Percentiles rank a stretch among this genome's conserved stretches.
Evolutionary conservation across 2,888 invertebrate species (phyloP).

Genomic region (Tipula lateralis): DNA sequence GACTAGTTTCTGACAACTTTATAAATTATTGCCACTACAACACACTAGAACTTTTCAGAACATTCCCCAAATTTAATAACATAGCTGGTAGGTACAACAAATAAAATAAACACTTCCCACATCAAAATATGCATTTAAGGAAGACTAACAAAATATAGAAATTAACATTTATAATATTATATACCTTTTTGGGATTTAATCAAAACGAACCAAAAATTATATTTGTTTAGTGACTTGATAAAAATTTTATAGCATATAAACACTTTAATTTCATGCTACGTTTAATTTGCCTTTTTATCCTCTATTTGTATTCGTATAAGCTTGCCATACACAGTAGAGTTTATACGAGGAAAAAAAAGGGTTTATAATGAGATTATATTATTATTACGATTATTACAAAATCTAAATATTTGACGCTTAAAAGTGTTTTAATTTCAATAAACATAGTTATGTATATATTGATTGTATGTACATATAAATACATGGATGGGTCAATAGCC

Average conservation of each 20-base stretch:
- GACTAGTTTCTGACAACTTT: too few species aligned
- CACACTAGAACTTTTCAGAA: too few species aligned
- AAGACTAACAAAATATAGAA: not conserved
- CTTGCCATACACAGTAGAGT: not conserved
- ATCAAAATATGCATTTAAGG: not conserved
- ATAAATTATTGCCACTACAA: too few species aligned
- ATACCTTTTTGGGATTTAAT: conserved; percentile 11
- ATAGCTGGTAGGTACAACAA: not conserved
- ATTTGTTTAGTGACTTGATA: not conserved
- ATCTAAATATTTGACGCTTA: conserved; percentile 9
- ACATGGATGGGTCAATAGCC: not conserved
- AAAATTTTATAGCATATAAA: conserved; percentile 34
- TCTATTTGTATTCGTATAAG: not conserved
- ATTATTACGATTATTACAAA: not conserved
- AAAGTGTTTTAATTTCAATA: conserved; percentile 1
- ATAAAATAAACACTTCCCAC: not conserved
- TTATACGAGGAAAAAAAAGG: not conserved
- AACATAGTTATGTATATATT: not conserved
- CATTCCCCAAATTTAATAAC: too few species aligned
- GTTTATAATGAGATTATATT: conserved; percentile 19
- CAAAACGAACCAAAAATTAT: conserved; percentile 26
- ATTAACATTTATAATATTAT: not conserved
- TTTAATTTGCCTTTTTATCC: conserved; percentile 35
- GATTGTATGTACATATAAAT: not conserved
- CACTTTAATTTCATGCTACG: conserved; percentile 43